A percentile compares a stretch with the other conserved stretches of the same genome.
phyloP scores from a whole-genome alignment of 2,888 invertebrate genomes.

The Tinea trinotella region DNA sequence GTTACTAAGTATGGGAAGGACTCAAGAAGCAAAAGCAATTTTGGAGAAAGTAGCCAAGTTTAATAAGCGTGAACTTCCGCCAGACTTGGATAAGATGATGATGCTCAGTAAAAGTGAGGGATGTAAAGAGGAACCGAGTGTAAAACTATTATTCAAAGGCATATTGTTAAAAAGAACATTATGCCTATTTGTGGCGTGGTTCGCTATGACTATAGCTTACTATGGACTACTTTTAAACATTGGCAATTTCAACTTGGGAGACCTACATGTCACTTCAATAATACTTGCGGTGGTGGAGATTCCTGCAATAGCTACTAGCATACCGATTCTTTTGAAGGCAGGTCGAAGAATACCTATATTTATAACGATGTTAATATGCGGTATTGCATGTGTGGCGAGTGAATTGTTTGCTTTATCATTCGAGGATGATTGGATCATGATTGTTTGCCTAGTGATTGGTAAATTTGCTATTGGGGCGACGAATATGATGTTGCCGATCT shows the following conservation, averaged over 20 bases:
- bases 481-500: constrained; percentile 84
- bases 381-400: constrained; percentile 78
- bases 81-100: constrained; percentile 79
- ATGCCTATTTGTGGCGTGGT: constrained; percentile 82
- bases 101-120: constrained; percentile 61
- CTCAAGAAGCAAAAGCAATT: constrained; percentile 78
- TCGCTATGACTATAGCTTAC: constrained; percentile 82
- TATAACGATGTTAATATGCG: constrained; percentile 77
- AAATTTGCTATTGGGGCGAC: constrained; percentile 85
- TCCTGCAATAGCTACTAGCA: constrained; percentile 83
- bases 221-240: constrained; percentile 83
- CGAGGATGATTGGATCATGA: constrained; percentile 77
- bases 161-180: constrained; percentile 77
- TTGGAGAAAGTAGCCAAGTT: constrained; percentile 76
- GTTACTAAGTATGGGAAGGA: constrained; percentile 80
- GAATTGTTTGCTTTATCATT: constrained; percentile 66
- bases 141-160: constrained; percentile 78
- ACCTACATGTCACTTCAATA: constrained; percentile 82
- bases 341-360: constrained; percentile 82
- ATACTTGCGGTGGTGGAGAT: constrained; percentile 83
- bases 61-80: constrained; percentile 76
- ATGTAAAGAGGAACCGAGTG: constrained; percentile 63
- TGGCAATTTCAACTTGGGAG: constrained; percentile 80
- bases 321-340: constrained; percentile 80
- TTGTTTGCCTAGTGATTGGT: constrained; percentile 83